Conservation (phyloP, 2,797 vertebrate species). For the Xyrichtys novacula region DNA sequence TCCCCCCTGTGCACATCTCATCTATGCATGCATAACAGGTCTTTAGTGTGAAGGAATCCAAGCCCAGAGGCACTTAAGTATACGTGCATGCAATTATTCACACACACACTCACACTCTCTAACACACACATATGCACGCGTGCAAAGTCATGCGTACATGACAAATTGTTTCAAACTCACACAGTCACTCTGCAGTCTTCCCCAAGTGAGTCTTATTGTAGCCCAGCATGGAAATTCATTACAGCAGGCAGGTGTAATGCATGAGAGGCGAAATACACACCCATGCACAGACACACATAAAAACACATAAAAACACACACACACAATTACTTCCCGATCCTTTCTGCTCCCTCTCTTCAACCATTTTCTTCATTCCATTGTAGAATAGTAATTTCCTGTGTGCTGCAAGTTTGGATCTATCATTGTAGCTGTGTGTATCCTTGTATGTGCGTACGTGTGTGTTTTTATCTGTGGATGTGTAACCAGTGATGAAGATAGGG, state of each 20-base stretch:
- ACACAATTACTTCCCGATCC: slow-evolving; percentile 22
- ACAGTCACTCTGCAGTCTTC: slow-evolving; percentile 21
- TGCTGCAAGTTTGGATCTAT: slow-evolving; percentile 25
- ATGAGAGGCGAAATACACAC: slow-evolving; percentile 14
- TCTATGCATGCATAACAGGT: not conserved
- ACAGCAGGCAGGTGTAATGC: slow-evolving; percentile 30
- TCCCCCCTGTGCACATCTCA: slow-evolving; percentile 2
- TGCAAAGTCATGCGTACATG: slow-evolving; percentile 13
- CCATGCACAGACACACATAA: slow-evolving; percentile 3
- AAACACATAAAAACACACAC: not conserved
- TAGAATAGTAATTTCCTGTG: slow-evolving; percentile 52
- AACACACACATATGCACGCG: not conserved
- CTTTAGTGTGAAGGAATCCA: not conserved
- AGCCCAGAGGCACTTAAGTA: not conserved
- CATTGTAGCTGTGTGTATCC: slow-evolving; percentile 1
- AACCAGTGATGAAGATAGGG: slow-evolving; percentile 25
- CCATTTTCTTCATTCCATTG: slow-evolving; percentile 13
- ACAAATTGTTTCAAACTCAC: slow-evolving; percentile 34
- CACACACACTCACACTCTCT: slow-evolving; percentile 12
- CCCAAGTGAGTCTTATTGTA: slow-evolving; percentile 27
- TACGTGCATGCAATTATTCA: slow-evolving; percentile 1
- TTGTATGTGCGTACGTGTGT: slow-evolving; percentile 2
- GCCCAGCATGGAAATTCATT: slow-evolving; percentile 35
- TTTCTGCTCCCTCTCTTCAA: slow-evolving; percentile 1
- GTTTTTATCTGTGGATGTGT: slow-evolving; percentile 7